Evolutionary conservation across 2,113 vertebrate species (phyloP).

Genomic region (Scomber colias): DNA sequence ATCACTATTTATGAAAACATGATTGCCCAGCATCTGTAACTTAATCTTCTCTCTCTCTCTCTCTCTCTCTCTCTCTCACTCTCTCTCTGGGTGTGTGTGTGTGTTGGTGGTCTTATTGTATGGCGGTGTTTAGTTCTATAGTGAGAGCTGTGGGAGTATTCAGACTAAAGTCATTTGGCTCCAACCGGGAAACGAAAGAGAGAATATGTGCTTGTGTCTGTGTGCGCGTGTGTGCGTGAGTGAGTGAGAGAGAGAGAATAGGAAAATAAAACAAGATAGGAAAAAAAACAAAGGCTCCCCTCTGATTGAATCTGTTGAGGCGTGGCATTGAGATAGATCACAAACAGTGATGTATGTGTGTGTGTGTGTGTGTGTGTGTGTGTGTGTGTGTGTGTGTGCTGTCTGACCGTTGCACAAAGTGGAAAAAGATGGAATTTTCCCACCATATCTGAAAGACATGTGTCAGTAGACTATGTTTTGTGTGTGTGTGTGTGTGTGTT

Average conservation of each 20-base stretch:
- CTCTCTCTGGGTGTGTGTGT: constrained; percentile 7
- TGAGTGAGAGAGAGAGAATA: constrained; percentile 18
- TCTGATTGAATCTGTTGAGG: constrained; percentile 86
- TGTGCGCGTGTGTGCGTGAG: constrained; percentile 8
- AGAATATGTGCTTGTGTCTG: not conserved
- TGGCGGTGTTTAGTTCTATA: constrained; percentile 47
- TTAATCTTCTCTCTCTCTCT: not conserved
- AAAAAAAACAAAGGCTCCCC: constrained; percentile 74
- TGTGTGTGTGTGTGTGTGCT: constrained; percentile 29
- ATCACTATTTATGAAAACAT: not conserved
- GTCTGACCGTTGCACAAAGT: constrained; percentile 59
- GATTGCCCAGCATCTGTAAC: constrained; percentile 6
- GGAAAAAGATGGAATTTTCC: constrained; percentile 67
- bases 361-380: constrained; percentile 45
- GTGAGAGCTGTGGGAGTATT: constrained; percentile 52
- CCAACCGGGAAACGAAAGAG: constrained; percentile 47
- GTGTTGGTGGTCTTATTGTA: constrained; percentile 26
- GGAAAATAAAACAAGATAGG: constrained; percentile 71
- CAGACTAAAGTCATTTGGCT: constrained; percentile 69
- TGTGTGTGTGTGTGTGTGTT: constrained; percentile 28
- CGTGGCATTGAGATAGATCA: constrained; percentile 84
- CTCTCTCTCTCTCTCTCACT: no score
- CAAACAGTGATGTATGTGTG: constrained; percentile 64
- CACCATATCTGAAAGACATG: constrained; percentile 44
- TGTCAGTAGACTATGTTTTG: constrained; percentile 12